These are phyloP conservation scores for Poecilia velifera DNA, from an alignment of 2,797 vertebrate genomes.

Conservation along the genomic window DNA sequence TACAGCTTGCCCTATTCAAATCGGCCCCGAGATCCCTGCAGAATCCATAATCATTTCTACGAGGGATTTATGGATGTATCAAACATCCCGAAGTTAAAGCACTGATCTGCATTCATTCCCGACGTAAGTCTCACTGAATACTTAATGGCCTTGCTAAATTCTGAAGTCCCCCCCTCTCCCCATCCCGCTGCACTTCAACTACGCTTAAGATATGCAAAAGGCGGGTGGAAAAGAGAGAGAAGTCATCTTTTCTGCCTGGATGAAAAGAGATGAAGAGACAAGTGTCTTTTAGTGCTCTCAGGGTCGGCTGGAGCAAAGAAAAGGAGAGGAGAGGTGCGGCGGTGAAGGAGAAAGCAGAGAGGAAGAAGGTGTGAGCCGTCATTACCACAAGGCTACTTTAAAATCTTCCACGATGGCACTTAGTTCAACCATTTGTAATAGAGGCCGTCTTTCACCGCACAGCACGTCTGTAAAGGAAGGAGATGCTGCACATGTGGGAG, in stretches of 20 bases:
- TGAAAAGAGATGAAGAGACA: slow-evolving; percentile 74
- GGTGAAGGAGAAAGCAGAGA: slow-evolving; percentile 41
- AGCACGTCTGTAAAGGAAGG: slow-evolving; percentile 54
- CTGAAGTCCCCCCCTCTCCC: slow-evolving; percentile 46
- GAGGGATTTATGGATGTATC: slow-evolving; percentile 74
- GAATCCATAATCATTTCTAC: slow-evolving; percentile 80
- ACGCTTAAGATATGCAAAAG: slow-evolving; percentile 60
- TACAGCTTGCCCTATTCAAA: slow-evolving; percentile 76
- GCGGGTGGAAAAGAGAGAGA: slow-evolving; percentile 54
- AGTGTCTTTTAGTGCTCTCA: slow-evolving; percentile 75
- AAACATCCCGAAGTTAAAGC: slow-evolving; percentile 72
- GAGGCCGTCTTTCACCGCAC: slow-evolving; percentile 68
- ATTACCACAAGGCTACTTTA: slow-evolving; percentile 78
- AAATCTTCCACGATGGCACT: slow-evolving; percentile 74
- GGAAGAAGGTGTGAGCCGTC: slow-evolving; percentile 67
- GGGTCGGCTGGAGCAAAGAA: slow-evolving; percentile 49
- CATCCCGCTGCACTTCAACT: slow-evolving; percentile 44
- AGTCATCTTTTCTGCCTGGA: slow-evolving; percentile 58
- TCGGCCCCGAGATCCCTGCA: slow-evolving; percentile 54
- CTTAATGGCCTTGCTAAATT: slow-evolving; percentile 71
- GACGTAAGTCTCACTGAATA: slow-evolving; percentile 72
- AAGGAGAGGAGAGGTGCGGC: slow-evolving; percentile 32
- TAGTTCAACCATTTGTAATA: slow-evolving; percentile 80
- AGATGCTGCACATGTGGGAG: slow-evolving; percentile 60
- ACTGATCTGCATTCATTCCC: slow-evolving; percentile 78